A percentile compares a stretch with the other conserved stretches of the same genome.
Evolutionary conservation across 2,797 vertebrate genomes (phyloP).

Genomic region (Notamacropus eugenii): DNA sequence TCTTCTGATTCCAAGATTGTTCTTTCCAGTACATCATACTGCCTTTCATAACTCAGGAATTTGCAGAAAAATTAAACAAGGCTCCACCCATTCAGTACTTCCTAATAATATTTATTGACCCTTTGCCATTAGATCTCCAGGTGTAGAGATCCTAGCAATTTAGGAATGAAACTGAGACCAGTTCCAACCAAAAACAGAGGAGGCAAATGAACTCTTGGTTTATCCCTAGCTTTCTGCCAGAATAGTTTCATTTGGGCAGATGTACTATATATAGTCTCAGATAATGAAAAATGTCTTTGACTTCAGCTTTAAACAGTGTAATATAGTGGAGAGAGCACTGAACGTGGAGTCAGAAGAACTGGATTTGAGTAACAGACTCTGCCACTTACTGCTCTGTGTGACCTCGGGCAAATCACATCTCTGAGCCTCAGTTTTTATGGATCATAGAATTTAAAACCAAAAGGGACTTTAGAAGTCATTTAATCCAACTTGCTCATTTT

Average conservation of each 20-base stretch:
- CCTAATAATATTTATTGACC: background rate
- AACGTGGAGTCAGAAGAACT: background rate
- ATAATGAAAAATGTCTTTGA: background rate
- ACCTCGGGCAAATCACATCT: background rate
- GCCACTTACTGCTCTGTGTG: background rate
- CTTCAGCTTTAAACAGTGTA: background rate
- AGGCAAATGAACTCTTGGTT: background rate
- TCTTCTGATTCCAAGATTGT: background rate
- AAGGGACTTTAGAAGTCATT: background rate
- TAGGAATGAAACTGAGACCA: background rate
- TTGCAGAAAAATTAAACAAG: background rate
- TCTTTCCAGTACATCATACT: background rate
- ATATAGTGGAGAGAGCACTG: background rate
- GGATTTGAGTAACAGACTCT: background rate
- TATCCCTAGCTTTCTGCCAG: background rate
- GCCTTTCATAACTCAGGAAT: background rate
- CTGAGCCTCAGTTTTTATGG: background rate
- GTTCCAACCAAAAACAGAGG: background rate
- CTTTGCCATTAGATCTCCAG: background rate
- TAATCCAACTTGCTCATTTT: conserved; percentile 1
- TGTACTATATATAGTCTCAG: background rate
- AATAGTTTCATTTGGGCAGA: background rate
- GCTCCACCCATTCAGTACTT: background rate
- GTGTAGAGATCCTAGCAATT: background rate
- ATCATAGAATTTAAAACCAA: background rate